Evolutionary conservation across 2,113 vertebrate species (phyloP), one percentile per base, ranked within the genome.

Genomic region (Microcebus griseorufus): DNA sequence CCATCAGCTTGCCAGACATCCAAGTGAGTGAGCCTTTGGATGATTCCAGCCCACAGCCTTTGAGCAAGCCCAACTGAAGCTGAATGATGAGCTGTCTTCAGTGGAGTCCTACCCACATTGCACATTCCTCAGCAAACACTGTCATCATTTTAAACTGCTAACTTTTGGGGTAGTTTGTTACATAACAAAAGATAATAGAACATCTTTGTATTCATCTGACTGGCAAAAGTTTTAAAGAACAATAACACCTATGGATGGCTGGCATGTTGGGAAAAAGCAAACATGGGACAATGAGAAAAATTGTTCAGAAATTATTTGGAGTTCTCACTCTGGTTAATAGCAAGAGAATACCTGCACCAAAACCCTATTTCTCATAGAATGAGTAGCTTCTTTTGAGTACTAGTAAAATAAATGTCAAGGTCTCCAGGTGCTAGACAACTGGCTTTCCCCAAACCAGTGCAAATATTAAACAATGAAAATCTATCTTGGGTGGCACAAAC

Each of bases 381-480:
- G 22, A 39, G 9, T 5, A 84, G 27, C 29, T 84, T 42, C 45
- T 53, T 82, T 23, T n/a, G 39, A 87, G 22, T 29, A n/a, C 13
- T 39, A 9, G 75, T 32, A 53, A 69, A 93, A 83, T 84, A 90
- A 67, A 73, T 20, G 87, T 82, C 39, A 67, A 32, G 5, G 45
- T 73, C 25, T 70, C 62, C n/a, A 94, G 55, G n/a, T 67, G 80
- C 42, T 87, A 2, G 42, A 60, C 45, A 88, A 51, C 18, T 87
- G 39, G 39, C 45, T 93, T 95, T 58, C n/a, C 55, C 55, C 48
- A 91, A 80, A 64, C 1, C 58, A 87, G n/a, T 55, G 16, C 69
- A 90, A 95, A 80, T n/a, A 88, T 90, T 34, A 83, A 9, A 72
- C 11, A 84, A 29, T 83, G 42, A 88, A 95, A 87, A 67, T 55